These are phyloP conservation scores for Lasioglossum leucozonium DNA, from an alignment of 2,888 invertebrate genomes.

Conservation along the genomic window DNA sequence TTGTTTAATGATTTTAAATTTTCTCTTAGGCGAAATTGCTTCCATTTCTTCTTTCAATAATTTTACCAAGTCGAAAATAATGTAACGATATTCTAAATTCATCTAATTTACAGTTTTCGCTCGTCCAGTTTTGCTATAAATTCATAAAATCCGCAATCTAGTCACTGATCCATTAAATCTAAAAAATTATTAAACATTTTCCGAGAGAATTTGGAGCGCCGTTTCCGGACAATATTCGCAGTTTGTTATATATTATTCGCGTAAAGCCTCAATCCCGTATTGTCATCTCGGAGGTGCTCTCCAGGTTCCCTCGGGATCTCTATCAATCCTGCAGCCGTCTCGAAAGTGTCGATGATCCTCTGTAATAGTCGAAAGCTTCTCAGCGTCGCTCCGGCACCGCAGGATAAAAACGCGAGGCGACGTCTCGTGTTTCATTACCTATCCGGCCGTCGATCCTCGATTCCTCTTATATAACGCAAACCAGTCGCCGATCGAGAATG, in stretches of 20 bases:
- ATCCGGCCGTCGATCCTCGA: slow-evolving; percentile 52
- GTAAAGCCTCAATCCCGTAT: not conserved
- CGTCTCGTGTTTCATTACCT: slow-evolving; percentile 71
- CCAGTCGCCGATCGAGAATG: slow-evolving; percentile 53
- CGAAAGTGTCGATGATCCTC: slow-evolving; percentile 33
- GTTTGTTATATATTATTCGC: not conserved
- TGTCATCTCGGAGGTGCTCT: not conserved
- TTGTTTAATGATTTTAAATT: too few species aligned
- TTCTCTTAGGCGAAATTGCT: too few species aligned
- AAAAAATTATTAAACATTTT: not conserved
- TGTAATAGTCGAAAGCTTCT: slow-evolving; percentile 17
- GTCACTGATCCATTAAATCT: not conserved
- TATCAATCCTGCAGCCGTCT: not conserved
- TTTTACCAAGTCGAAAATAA: too few species aligned
- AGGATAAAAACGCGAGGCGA: slow-evolving; percentile 60
- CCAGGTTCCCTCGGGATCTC: not conserved
- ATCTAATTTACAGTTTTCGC: too few species aligned
- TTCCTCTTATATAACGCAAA: slow-evolving; percentile 71
- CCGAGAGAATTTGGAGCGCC: not conserved
- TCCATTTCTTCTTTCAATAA: too few species aligned
- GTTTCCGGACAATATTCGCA: not conserved
- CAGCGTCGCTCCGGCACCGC: slow-evolving; percentile 41
- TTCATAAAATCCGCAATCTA: not conserved
- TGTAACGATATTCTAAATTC: too few species aligned
- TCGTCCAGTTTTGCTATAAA: not conserved